Percentiles rank a stretch among this genome's conserved stretches.
Conservation (phyloP, 2,888 invertebrate species). For the Ceratothoa steindachneri region DNA sequence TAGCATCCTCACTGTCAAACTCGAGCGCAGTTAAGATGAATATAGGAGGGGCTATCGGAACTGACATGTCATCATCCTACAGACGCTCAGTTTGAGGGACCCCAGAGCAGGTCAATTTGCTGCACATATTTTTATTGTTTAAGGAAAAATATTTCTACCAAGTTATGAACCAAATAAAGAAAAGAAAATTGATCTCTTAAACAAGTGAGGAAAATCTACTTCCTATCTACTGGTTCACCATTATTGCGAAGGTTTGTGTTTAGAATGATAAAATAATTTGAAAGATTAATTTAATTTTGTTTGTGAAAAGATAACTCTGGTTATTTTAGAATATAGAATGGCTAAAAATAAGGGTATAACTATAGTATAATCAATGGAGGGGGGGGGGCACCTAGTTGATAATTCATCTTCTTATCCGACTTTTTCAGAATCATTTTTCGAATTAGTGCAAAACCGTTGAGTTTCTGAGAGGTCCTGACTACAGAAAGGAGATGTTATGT, state of each 20-base stretch:
- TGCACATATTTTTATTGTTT: slow-evolving; percentile 4
- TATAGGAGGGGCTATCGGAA: neutral
- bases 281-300: too few relatives aligned
- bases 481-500: slow-evolving; percentile 26
- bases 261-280: too few relatives aligned
- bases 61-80: neutral
- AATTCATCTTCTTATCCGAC: too few relatives aligned
- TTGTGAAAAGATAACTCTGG: too few relatives aligned
- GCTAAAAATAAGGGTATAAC: too few relatives aligned
- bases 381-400: too few relatives aligned
- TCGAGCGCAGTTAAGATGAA: slow-evolving; percentile 21
- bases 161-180: neutral
- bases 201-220: neutral
- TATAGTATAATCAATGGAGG: too few relatives aligned
- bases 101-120: neutral
- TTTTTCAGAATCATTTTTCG: too few relatives aligned
- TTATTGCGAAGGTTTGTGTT: neutral
- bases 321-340: too few relatives aligned
- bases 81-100: slow-evolving; percentile 11
- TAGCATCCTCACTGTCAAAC: slow-evolving; percentile 47
- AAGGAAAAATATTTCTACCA: neutral
- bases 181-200: neutral
- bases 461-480: neutral
- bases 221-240: neutral
- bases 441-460: neutral